phyloP scores from a whole-genome alignment of 2,888 invertebrate species.

The Terebella lapidaria region DNA sequence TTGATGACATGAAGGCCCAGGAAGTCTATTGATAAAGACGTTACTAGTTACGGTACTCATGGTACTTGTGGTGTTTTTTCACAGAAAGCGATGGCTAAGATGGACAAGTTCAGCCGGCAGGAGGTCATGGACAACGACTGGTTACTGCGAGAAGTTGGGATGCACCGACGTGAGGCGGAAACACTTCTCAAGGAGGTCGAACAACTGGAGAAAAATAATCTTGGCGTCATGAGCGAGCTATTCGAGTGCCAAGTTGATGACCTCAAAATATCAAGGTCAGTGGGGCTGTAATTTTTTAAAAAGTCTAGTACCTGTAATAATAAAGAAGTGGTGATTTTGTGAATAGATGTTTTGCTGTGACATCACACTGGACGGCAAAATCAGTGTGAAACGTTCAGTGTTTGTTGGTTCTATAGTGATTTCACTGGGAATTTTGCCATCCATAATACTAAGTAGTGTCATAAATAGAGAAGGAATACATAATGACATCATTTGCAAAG shows the following conservation, averaged over 20 bases:
- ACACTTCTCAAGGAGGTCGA: constrained; percentile 36
- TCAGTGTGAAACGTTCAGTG: no score
- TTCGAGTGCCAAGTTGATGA: constrained; percentile 52
- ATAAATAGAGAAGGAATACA: no score
- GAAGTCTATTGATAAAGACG: no score
- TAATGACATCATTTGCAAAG: no score
- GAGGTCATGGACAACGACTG: constrained; percentile 52
- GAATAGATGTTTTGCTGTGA: no score
- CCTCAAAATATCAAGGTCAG: constrained; percentile 47
- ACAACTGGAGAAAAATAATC: constrained; percentile 41
- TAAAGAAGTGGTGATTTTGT: no score
- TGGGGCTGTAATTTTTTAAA: background rate
- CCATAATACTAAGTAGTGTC: no score
- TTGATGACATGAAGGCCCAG: no score
- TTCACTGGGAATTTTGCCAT: no score
- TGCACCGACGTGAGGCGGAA: constrained; percentile 38
- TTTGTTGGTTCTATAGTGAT: no score
- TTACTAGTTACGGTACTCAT: no score
- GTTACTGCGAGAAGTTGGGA: constrained; percentile 46
- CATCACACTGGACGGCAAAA: no score
- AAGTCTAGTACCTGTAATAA: background rate
- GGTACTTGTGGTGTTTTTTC: background rate
- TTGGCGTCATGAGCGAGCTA: constrained; percentile 47
- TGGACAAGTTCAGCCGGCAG: constrained; percentile 49
- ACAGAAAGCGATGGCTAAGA: constrained; percentile 48